Percentiles rank a stretch among this genome's conserved stretches.
Evolutionary conservation across 2,797 vertebrate genomes (phyloP).

Genomic region (Hydrolagus colliei): DNA sequence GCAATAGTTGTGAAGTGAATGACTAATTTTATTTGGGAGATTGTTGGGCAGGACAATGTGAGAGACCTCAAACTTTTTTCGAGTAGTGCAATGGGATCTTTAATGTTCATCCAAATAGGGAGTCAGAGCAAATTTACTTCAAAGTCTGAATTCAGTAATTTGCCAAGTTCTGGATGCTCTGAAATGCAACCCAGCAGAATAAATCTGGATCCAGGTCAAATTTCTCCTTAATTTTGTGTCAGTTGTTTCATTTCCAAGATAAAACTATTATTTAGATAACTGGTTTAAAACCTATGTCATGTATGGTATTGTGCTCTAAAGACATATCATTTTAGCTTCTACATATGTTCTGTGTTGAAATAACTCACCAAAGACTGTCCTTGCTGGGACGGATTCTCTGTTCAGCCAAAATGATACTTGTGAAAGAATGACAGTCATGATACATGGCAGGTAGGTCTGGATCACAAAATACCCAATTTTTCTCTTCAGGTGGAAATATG

Average conservation of each 20-base stretch:
- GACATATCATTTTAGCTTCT: background rate
- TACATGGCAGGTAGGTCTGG: conserved; percentile 95
- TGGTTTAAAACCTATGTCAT: background rate
- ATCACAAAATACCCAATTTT: conserved; percentile 99
- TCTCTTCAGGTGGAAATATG: conserved; percentile 96
- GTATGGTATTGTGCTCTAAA: background rate
- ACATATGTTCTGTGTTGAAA: background rate
- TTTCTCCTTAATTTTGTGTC: too few relatives aligned
- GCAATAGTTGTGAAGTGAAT: too few relatives aligned
- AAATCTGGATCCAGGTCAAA: too few relatives aligned
- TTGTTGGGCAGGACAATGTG: too few relatives aligned
- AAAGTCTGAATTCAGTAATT: too few relatives aligned
- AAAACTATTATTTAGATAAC: background rate
- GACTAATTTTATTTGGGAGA: too few relatives aligned
- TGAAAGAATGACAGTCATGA: conserved; percentile 98
- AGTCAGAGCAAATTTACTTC: too few relatives aligned
- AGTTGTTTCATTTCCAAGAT: background rate
- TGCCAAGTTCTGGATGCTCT: too few relatives aligned
- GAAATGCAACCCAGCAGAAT: too few relatives aligned
- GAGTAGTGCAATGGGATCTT: too few relatives aligned
- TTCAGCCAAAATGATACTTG: conserved; percentile 99
- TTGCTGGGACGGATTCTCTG: conserved; percentile 91
- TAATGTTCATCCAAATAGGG: too few relatives aligned
- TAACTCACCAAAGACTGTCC: conserved; percentile 92
- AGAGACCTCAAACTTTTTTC: too few relatives aligned